These are phyloP conservation scores for Troilus luridus DNA, from an alignment of 2,888 invertebrate species.

Conservation along the genomic window DNA sequence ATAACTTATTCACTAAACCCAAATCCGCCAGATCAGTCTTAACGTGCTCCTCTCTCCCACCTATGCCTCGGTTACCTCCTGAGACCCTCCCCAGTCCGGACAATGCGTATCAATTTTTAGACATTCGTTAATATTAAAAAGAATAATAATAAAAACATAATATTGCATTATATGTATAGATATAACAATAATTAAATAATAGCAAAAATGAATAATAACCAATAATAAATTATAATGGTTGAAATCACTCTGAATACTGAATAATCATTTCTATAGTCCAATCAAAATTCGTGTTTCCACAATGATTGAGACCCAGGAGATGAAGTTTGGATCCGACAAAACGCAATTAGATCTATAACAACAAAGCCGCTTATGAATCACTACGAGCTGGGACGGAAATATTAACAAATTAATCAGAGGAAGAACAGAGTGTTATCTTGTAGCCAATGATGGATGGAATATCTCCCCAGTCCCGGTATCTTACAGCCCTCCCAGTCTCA, in stretches of 20 bases:
- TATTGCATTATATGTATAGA: no score
- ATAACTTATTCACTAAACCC: no score
- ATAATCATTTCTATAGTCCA: neutral
- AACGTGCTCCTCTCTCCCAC: no score
- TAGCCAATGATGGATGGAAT: constrained; percentile 32
- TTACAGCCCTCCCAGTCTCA: neutral
- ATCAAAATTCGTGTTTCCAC: neutral
- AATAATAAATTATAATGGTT: neutral
- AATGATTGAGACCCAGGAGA: neutral
- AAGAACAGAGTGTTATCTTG: neutral
- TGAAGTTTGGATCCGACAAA: neutral
- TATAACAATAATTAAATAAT: no score
- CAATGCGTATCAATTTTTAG: no score
- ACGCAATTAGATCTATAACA: constrained; percentile 11
- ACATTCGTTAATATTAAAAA: no score
- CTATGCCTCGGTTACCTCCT: no score
- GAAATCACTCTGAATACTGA: neutral
- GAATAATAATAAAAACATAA: no score
- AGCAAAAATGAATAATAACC: no score
- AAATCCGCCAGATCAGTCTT: no score
- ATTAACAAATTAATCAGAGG: constrained; percentile 23
- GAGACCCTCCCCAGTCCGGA: no score
- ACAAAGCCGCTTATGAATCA: constrained; percentile 13
- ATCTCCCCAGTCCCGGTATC: neutral
- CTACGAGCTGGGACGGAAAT: neutral